Evolutionary conservation across 2,113 vertebrate species (phyloP), one percentile per base, ranked within the genome.

Genomic region (Micronycteris hirsuta): DNA sequence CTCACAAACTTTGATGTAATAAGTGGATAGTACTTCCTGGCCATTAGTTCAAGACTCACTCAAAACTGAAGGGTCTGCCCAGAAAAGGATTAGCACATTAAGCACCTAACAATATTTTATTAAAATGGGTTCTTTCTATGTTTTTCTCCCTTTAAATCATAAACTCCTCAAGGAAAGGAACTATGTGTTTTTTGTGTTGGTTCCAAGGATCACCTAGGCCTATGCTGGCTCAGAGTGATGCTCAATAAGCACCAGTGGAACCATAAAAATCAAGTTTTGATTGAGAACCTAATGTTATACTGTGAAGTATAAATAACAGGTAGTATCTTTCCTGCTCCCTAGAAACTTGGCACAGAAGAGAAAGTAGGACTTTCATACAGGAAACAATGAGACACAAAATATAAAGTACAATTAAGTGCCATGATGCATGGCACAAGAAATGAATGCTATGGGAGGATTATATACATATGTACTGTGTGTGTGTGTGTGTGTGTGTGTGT

Each of bases 111-210:
- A 24, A 22, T 47, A 74, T 71, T 71, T 90, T 61, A 65, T 95
- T 56, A 82, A 71, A 58, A 54, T 78, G 26, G 4, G 0, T 9
- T 92, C 20, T 73, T 84, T 73, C 47, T 56, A 20, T 61, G 26
- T 24, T 94, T 92, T 91, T 86, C 28, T 90, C 43, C 22, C 28
- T n/a, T 94, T 73, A 78, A 77, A 24, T 67, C n/a, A 93, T 52
- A 15, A 77, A 24, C 11, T 45, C 65, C 36, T 94, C n/a, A 58
- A 93, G 17, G 19, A 61, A 11, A 96, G 3, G 24, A 65, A 36
- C 10, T 38, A 4, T 26, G 1, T 80, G 33, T 22, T 96, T 95
- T 93, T 83, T 28, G 19, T 86, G 7, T 78, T 47, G 43, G 8
- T 87, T 82, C 15, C 54, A 58, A 93, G 74, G 28, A 74, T 93